These are phyloP conservation scores for Neoseiulus cucumeris DNA, from an alignment of 1,140 invertebrate species.

Conservation along the genomic window DNA sequence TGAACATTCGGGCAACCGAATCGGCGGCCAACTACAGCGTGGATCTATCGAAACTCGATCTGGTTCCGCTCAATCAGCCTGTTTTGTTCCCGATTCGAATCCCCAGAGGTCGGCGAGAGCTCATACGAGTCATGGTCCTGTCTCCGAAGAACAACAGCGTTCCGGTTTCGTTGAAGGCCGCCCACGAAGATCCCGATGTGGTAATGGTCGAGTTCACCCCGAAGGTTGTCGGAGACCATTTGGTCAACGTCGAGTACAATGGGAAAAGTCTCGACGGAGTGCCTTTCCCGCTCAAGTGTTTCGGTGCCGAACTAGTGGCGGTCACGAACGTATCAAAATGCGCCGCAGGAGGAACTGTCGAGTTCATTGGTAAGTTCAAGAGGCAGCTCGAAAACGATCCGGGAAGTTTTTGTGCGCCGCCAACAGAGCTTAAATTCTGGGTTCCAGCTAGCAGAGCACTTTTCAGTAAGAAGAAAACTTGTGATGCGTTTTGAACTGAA, in stretches of 20 bases:
- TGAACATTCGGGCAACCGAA: constrained; percentile 56
- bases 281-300: constrained; percentile 76
- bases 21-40: constrained; percentile 49
- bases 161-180: constrained; percentile 12
- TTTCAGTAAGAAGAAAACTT: no score
- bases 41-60: constrained; percentile 53
- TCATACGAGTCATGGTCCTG: not conserved
- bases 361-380: constrained; percentile 45
- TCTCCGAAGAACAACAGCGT: not conserved
- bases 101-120: constrained; percentile 52
- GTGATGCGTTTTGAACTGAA: no score
- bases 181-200: constrained; percentile 44
- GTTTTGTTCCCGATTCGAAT: constrained; percentile 63
- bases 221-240: constrained; percentile 50
- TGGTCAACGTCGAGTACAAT: constrained; percentile 72
- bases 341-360: constrained; percentile 50
- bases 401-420: no score
- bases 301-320: constrained; percentile 44
- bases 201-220: constrained; percentile 76
- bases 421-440: no score
- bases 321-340: constrained; percentile 64
- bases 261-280: constrained; percentile 69
- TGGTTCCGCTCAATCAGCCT: constrained; percentile 64
- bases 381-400: no score
- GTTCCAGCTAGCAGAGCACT: no score